These are phyloP conservation scores for Belonocnema kinseyi DNA, from an alignment of 1,140 invertebrate species.

Conservation along the genomic window DNA sequence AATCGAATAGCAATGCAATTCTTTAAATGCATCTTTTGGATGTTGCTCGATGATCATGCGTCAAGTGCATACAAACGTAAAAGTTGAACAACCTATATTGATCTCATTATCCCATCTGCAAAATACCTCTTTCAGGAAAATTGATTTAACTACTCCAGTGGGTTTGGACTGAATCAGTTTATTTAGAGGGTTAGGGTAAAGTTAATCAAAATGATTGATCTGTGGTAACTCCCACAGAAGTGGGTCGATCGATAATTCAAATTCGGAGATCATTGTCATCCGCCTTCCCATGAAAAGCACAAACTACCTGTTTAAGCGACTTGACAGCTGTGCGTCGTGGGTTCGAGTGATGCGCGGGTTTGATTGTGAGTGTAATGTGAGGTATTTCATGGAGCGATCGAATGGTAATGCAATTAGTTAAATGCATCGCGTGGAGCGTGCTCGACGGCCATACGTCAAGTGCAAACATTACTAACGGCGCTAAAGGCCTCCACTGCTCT, in stretches of 20 bases:
- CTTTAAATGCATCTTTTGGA: not conserved
- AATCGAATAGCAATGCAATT: too few relatives aligned
- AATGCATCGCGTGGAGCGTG: constrained; percentile 36
- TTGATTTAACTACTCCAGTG: too few relatives aligned
- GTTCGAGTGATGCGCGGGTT: not conserved
- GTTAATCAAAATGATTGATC: too few relatives aligned
- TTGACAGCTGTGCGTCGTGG: constrained; percentile 4
- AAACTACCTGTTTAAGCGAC: constrained; percentile 4
- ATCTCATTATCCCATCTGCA: too few relatives aligned
- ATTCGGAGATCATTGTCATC: not conserved
- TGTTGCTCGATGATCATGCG: not conserved
- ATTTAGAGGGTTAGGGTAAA: too few relatives aligned
- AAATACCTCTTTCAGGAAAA: too few relatives aligned
- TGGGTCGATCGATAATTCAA: not conserved
- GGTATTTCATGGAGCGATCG: constrained; percentile 29
- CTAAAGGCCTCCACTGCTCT: not conserved
- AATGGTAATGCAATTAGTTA: constrained; percentile 39
- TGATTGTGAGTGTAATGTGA: constrained; percentile 1
- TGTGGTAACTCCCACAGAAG: too few relatives aligned
- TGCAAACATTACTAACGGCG: constrained; percentile 4
- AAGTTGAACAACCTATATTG: too few relatives aligned
- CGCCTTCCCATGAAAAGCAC: not conserved
- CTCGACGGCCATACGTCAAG: constrained; percentile 30
- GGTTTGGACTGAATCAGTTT: too few relatives aligned
- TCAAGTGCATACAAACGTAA: too few relatives aligned